These are phyloP conservation scores for Apotomis turbidana DNA, from an alignment of 2,888 invertebrate genomes.

Conservation along the genomic window DNA sequence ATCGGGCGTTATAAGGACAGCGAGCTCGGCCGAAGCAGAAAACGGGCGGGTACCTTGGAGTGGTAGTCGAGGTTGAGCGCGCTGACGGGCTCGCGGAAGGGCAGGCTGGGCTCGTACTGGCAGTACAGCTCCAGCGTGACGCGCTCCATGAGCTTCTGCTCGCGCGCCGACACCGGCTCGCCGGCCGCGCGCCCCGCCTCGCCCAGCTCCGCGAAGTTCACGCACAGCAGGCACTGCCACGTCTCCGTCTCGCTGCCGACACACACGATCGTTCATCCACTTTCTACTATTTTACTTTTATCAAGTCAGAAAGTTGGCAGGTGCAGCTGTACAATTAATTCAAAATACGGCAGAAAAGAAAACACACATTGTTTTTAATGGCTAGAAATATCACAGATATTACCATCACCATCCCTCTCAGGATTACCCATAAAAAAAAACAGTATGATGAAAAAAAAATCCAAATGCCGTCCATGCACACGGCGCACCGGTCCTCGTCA, in stretches of 20 bases:
- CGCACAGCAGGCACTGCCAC: slow-evolving; percentile 96
- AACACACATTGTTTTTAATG: too few species aligned
- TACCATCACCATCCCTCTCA: too few species aligned
- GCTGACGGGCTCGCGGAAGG: slow-evolving; percentile 94
- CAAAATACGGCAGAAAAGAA: too few species aligned
- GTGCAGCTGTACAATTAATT: too few species aligned
- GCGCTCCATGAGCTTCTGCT: slow-evolving; percentile 90
- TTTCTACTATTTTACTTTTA: too few species aligned
- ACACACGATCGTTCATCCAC: neutral
- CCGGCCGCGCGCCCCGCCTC: slow-evolving; percentile 75
- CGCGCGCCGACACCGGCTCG: slow-evolving; percentile 82
- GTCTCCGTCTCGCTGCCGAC: slow-evolving; percentile 90
- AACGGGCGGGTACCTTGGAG: slow-evolving; percentile 57
- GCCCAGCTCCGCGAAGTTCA: slow-evolving; percentile 88
- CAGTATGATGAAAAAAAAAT: too few species aligned
- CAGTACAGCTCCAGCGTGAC: slow-evolving; percentile 95
- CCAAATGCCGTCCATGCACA: too few species aligned
- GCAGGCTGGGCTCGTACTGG: slow-evolving; percentile 94
- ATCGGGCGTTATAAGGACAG: too few species aligned
- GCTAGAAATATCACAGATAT: too few species aligned
- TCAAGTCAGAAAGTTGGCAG: too few species aligned
- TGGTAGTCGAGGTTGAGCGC: slow-evolving; percentile 79
- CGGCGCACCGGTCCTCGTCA: too few species aligned
- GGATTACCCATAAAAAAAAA: too few species aligned
- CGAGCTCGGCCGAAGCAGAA: neutral